Percentiles rank a stretch among this genome's conserved stretches.
These are phyloP conservation scores for Halyomorpha halys DNA, from an alignment of 1,140 invertebrate genomes.

Conservation along the genomic window DNA sequence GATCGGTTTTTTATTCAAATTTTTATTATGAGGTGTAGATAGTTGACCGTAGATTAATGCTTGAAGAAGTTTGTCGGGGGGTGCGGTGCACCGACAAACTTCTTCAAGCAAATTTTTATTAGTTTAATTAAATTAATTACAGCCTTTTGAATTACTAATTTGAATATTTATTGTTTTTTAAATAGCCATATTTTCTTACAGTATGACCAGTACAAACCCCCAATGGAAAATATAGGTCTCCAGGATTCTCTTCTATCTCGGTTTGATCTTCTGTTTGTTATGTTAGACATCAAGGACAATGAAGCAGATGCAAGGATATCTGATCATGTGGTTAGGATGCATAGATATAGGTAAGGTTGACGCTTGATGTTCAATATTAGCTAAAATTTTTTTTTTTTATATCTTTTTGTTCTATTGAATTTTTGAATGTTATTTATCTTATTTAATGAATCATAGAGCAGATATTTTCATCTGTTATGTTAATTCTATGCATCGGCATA, in stretches of 20 bases:
- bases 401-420: constrained; percentile 15
- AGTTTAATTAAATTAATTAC: no score
- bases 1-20: no score
- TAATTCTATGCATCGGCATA: neutral
- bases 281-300: constrained; percentile 84
- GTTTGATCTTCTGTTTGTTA: constrained; percentile 97
- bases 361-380: no score
- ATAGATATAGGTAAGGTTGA: constrained; percentile 66
- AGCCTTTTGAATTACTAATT: no score
- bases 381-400: neutral
- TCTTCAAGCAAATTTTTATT: no score
- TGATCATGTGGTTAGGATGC: constrained; percentile 95
- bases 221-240: constrained; percentile 98
- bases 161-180: neutral
- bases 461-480: neutral
- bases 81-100: no score
- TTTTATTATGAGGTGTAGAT: no score
- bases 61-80: no score
- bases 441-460: neutral
- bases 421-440: neutral
- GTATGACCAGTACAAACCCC: constrained; percentile 97
- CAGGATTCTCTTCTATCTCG: constrained; percentile 97
- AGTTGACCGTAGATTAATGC: no score
- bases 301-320: constrained; percentile 86
- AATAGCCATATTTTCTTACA: constrained; percentile 40